Percentiles rank a stretch among this genome's conserved stretches.
phyloP scores from a whole-genome alignment of 2,113 vertebrate species.

The Microcebus lehilahytsara region DNA sequence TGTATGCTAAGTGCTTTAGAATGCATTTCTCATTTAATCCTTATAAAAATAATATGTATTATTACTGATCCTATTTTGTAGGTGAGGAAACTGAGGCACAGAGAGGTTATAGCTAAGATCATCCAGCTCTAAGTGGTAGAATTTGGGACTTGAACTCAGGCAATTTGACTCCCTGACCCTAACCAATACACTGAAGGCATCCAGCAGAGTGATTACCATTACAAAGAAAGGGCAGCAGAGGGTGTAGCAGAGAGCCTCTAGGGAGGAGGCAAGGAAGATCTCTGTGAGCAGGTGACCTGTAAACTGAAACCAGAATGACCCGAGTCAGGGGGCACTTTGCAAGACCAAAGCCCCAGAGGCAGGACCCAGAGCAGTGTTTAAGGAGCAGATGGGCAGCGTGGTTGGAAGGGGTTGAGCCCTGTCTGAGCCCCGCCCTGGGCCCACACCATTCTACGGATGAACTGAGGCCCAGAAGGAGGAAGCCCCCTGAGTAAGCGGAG shows the following conservation, averaged over 20 bases:
- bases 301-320: background rate
- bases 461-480: background rate
- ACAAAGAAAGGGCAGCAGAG: background rate
- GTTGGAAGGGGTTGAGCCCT: background rate
- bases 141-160: background rate
- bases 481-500: background rate
- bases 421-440: background rate
- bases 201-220: background rate
- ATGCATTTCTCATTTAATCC: background rate
- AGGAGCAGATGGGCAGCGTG: background rate
- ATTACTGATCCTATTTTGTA: background rate
- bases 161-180: background rate
- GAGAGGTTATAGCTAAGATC: background rate
- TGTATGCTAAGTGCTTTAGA: background rate
- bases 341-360: background rate
- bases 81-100: background rate
- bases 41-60: background rate
- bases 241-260: fast-evolving
- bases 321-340: background rate
- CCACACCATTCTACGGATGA: background rate
- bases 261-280: background rate
- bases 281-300: background rate
- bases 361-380: background rate
- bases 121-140: background rate
- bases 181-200: background rate